Evolutionary conservation across 2,113 vertebrate genomes (phyloP), one percentile per base, ranked within the genome.

Genomic region (Hemiprocne comata): DNA sequence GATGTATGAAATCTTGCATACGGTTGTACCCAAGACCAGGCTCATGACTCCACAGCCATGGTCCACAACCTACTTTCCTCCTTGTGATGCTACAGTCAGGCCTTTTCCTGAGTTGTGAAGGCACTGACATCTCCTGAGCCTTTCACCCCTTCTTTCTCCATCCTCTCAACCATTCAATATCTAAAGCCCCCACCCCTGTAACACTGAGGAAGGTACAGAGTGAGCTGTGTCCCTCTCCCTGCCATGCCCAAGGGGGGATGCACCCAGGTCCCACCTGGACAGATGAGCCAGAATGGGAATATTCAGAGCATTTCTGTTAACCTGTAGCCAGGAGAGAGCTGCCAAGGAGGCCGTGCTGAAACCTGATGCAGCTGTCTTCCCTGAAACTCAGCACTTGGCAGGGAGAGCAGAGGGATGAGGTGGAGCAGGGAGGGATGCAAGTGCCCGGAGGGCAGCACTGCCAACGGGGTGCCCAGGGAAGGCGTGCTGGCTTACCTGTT

Each of bases 401-500:
- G 85, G 61, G 62, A 86, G 87, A 82, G 87, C 95, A 94, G 97
- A 92, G 48, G 5, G 90, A 93, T 74, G 67, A 91, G 85, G 62
- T 2, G 7, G 82, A 90, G 80, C 29, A 1, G 79, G 50, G 85
- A 93, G 74, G 84, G 93, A 72, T 34, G 71, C 26, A 65, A 77
- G 80, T 17, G 17, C 84, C 40, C 65, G 17, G 60, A 31, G 36
- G 60, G 61, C 64, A 73, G 81, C 46, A 7, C 0, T 77, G 81
- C 40, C 0, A 0, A 42, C 7, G 25, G 57, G 89, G 81, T 61
- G n/a, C 36, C 21, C 0, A 5, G 31, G 60, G 17, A 84, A 62
- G 73, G 55, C 5, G 2, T 58, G 20, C 84, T 89, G 87, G 78
- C 97, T 96, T 97, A 98, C 98, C 98, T 98, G 97, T 95, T 97